These are phyloP conservation scores for Chelidonichthys spinosus DNA, from an alignment of 2,797 vertebrate species.

Conservation along the genomic window DNA sequence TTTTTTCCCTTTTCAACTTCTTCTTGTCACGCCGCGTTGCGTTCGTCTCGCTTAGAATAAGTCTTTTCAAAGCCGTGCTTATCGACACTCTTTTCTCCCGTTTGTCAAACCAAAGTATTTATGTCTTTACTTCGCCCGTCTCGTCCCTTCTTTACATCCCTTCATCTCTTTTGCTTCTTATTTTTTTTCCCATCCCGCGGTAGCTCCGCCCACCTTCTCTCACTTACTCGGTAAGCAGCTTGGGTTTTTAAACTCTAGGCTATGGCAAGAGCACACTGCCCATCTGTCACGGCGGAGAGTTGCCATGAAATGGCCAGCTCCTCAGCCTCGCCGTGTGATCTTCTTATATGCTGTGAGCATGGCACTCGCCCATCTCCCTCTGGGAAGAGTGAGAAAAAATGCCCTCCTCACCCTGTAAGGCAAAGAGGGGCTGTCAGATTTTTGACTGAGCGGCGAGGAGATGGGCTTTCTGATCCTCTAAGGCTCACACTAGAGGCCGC, in stretches of 20 bases:
- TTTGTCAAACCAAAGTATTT: constrained; percentile 44
- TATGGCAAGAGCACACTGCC: constrained; percentile 74
- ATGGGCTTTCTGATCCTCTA: constrained; percentile 67
- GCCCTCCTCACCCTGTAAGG: constrained; percentile 63
- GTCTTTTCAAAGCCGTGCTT: constrained; percentile 33
- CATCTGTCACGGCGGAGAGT: constrained; percentile 79
- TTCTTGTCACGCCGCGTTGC: constrained; percentile 35
- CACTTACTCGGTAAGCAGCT: constrained; percentile 76
- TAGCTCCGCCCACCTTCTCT: constrained; percentile 59
- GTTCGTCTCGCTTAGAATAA: constrained; percentile 36
- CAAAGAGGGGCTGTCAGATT: constrained; percentile 73
- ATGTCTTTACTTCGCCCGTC: constrained; percentile 32
- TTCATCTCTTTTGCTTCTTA: constrained; percentile 25
- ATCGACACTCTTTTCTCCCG: constrained; percentile 25
- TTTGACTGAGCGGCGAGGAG: constrained; percentile 58
- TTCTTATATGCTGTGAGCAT: constrained; percentile 74
- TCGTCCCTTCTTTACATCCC: constrained; percentile 25
- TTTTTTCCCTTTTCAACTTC: constrained; percentile 20
- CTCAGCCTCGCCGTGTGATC: constrained; percentile 75
- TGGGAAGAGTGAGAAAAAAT: constrained; percentile 48
- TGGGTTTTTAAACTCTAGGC: constrained; percentile 78
- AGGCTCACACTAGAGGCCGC: constrained; percentile 65
- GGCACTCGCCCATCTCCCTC: constrained; percentile 69
- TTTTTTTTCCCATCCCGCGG: constrained; percentile 22
- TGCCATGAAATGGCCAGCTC: constrained; percentile 77